These are phyloP conservation scores for Neodon shergylaensis DNA, from an alignment of 2,113 vertebrate species.

Conservation along the genomic window DNA sequence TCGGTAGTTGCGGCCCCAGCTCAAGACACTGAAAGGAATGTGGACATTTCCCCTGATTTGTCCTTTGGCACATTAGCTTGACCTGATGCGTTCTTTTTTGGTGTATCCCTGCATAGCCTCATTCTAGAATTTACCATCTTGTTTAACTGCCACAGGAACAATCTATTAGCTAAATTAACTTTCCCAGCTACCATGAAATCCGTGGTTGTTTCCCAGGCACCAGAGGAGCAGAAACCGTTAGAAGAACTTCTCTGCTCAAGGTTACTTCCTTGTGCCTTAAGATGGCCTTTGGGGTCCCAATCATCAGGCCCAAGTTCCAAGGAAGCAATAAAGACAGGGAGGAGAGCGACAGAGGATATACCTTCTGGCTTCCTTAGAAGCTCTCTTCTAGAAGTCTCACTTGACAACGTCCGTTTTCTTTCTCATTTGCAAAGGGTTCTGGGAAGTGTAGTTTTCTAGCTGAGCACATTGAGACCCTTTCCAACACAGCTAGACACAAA, in stretches of 20 bases:
- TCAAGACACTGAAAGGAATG: conserved; percentile 32
- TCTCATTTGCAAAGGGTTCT: background rate
- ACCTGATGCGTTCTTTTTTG: background rate
- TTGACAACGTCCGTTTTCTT: background rate
- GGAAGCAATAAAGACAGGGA: background rate
- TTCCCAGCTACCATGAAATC: background rate
- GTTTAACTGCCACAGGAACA: background rate
- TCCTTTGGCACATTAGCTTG: background rate
- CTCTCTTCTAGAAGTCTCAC: background rate
- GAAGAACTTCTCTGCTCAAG: background rate
- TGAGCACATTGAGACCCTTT: background rate
- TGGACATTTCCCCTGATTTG: background rate
- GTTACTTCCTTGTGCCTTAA: background rate
- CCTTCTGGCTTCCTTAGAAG: background rate
- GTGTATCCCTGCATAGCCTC: background rate
- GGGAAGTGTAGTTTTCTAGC: conserved; percentile 25
- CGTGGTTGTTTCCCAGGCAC: background rate
- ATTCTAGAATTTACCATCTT: conserved; percentile 37
- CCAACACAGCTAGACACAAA: background rate
- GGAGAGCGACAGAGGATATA: background rate
- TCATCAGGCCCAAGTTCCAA: background rate
- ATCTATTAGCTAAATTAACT: background rate
- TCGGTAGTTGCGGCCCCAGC: background rate
- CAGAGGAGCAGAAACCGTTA: background rate
- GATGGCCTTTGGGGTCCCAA: background rate